Conservation (phyloP, 2,888 invertebrate genomes). For the Hemithea aestivaria region DNA sequence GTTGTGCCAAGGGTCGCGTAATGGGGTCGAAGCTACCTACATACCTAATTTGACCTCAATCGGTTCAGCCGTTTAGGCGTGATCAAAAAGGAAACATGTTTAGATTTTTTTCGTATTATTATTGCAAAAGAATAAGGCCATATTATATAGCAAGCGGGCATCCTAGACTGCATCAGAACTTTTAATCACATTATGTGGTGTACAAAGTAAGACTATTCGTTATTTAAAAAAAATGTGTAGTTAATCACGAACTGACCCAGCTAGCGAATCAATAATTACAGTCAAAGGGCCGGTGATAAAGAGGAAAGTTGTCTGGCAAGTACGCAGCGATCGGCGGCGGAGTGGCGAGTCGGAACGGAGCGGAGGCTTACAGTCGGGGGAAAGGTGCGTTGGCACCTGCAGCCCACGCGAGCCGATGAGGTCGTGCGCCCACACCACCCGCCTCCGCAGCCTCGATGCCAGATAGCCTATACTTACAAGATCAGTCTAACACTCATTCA, state of each 20-base stretch:
- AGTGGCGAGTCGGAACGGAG: slow-evolving; percentile 38
- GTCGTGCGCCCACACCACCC: slow-evolving; percentile 60
- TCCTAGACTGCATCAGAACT: too few species aligned
- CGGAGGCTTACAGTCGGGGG: slow-evolving; percentile 39
- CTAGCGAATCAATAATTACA: slow-evolving; percentile 32
- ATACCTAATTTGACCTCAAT: too few species aligned
- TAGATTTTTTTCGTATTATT: too few species aligned
- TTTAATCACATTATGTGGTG: too few species aligned
- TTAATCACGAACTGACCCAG: slow-evolving; percentile 11
- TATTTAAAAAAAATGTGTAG: slow-evolving; percentile 13
- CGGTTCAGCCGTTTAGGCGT: too few species aligned
- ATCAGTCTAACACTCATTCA: slow-evolving; percentile 16
- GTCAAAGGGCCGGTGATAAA: slow-evolving; percentile 34
- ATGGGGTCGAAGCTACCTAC: too few species aligned
- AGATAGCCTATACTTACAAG: slow-evolving; percentile 18
- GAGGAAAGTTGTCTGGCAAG: slow-evolving; percentile 28
- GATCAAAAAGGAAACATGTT: too few species aligned
- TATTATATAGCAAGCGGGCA: too few species aligned
- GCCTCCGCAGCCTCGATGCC: slow-evolving; percentile 32
- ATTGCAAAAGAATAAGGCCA: too few species aligned
- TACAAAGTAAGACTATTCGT: slow-evolving; percentile 6
- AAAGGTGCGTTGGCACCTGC: slow-evolving; percentile 74
- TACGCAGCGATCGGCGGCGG: slow-evolving; percentile 38
- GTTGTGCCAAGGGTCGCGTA: too few species aligned
- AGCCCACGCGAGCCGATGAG: slow-evolving; percentile 61